These are phyloP conservation scores for Narcine bancroftii DNA, from an alignment of 2,113 vertebrate species.

Conservation along the genomic window DNA sequence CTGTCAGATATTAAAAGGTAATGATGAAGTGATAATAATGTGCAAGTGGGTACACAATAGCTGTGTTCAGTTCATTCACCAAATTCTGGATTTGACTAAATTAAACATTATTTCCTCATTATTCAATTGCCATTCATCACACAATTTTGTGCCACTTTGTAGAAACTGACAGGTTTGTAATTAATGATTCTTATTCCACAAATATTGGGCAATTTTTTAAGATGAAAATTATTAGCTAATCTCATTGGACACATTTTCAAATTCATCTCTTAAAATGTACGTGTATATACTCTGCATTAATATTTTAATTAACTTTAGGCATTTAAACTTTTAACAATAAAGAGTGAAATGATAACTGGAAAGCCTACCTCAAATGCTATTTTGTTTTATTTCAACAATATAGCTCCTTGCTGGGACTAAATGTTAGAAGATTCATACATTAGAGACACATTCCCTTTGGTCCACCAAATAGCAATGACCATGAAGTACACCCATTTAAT, in stretches of 20 bases:
- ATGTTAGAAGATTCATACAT: no score
- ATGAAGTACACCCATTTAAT: no score
- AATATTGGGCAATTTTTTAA: neutral
- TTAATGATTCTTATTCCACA: slow-evolving; percentile 44
- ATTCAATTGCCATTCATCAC: slow-evolving; percentile 57
- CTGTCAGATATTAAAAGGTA: slow-evolving; percentile 44
- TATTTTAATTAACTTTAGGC: no score
- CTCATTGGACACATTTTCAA: neutral
- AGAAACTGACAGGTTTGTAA: slow-evolving; percentile 53
- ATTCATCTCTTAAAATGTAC: slow-evolving; percentile 5
- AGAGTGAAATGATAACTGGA: no score
- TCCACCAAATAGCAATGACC: no score
- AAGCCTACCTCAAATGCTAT: no score
- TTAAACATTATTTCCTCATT: slow-evolving; percentile 55
- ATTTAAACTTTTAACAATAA: no score
- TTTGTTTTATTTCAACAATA: no score
- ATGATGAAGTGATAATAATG: slow-evolving; percentile 57
- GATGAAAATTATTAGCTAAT: slow-evolving; percentile 1
- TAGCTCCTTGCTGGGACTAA: no score
- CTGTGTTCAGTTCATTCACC: slow-evolving; percentile 60
- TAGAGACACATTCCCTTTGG: no score
- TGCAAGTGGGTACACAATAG: slow-evolving; percentile 58
- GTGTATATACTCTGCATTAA: neutral
- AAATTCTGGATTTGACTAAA: slow-evolving; percentile 53
- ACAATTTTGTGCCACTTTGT: slow-evolving; percentile 47